Base-by-base conservation (phyloP, 2,888 invertebrate genomes). In the Sinohyriopsis cumingii region DNA sequence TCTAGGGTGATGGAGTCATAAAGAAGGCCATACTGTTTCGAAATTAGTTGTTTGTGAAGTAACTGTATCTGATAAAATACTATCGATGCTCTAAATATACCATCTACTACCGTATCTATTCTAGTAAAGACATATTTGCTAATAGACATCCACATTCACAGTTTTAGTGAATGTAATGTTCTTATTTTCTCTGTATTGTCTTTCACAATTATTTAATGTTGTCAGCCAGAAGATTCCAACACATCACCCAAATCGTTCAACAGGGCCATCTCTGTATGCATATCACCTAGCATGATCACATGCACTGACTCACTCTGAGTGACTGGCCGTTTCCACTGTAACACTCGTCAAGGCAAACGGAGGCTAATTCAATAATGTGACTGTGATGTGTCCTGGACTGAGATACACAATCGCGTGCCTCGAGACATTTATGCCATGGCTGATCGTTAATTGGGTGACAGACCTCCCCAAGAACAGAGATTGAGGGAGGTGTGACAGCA, bases 391-490 rank as follows among this genome's bases (percentile, higher is more conserved):
- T 15, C 63, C 45, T 20, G 63, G 63, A n/a, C 28, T 63, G 24
- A 53, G 63, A 45, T 63, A 63, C 1, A 6, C 28, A 18, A 53
- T 63, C 6, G 45, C 5, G 5, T 28, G 19, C 20, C 28, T 5
- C 9, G 53, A 33, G 20, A 63, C n/a, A 45, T 22, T 33, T 19
- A 63, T 25, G 12, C 63, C 63, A 63, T 63, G 63, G 3, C 45
- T 63, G 20, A 63, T 33, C 63, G 53, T 63, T 6, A 5, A 33
- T 0, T 12, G 45, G 20, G 63, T 63, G 6, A 18, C 53, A 19
- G 63, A 24, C 18, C 53, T 63, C 12, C 28, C 63, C 9, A 28
- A 53, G 33, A 63, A 63, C 18, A 63, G 63, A 22, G 63, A 6
- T 19, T 15, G 28, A 45, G 12, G 5, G 9, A 24, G 53, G 64